phyloP scores from a whole-genome alignment of 92 coral and sea anemone genomes.

The Phymanthus crucifer region DNA sequence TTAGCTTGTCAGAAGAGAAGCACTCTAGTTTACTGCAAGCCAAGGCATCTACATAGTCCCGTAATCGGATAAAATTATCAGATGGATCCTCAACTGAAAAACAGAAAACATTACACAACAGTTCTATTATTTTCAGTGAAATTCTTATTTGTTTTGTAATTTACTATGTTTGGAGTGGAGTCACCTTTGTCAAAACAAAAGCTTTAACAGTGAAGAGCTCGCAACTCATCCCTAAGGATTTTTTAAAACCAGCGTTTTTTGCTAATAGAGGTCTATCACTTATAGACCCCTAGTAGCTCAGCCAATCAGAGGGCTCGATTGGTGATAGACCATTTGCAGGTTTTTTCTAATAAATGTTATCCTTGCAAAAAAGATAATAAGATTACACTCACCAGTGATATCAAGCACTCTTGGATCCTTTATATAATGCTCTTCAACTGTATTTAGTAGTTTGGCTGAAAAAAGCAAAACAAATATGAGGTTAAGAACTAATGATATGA shows the following conservation, averaged over 20 bases:
- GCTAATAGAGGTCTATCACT: no score
- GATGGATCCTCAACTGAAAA: constrained; percentile 92
- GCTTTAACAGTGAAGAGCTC: background rate
- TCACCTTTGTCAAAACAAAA: no score
- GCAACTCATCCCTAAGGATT: no score
- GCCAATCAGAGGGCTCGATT: no score
- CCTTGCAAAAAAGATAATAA: no score
- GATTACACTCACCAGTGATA: constrained; percentile 75
- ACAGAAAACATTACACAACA: background rate
- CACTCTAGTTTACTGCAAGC: constrained; percentile 76
- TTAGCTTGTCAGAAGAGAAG: constrained; percentile 76
- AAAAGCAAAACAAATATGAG: background rate
- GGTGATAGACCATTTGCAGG: no score
- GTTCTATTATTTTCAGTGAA: background rate
- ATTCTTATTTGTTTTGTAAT: background rate
- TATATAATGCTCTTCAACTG: constrained; percentile 77
- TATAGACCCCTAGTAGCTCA: no score
- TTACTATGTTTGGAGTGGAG: no score
- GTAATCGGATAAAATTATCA: constrained; percentile 70
- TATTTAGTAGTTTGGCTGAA: constrained; percentile 72
- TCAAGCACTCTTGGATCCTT: constrained; percentile 86
- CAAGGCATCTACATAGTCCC: constrained; percentile 90
- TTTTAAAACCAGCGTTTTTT: no score
- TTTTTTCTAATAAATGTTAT: no score
- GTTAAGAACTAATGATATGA: background rate